A percentile compares a stretch with the other conserved stretches of the same genome.
phyloP scores from a whole-genome alignment of 2,113 vertebrate genomes.

The Craseonycteris thonglongyai region DNA sequence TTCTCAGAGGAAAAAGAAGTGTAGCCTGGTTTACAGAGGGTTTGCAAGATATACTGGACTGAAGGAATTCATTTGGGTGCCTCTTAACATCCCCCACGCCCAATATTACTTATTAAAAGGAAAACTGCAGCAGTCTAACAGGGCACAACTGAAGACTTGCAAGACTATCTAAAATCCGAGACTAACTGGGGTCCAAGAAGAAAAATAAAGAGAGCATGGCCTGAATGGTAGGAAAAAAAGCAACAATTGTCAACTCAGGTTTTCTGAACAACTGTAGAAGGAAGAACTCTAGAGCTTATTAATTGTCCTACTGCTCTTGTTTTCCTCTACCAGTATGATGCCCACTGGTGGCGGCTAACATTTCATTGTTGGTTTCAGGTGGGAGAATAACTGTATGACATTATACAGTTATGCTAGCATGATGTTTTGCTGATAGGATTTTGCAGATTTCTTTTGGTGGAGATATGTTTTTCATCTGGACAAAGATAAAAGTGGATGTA shows the following conservation, averaged over 20 bases:
- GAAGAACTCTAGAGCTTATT: background rate
- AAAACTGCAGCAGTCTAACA: background rate
- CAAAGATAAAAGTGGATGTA: background rate
- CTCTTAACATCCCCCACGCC: background rate
- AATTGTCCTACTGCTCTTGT: background rate
- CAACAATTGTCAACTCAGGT: background rate
- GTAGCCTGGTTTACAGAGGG: background rate
- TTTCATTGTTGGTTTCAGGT: background rate
- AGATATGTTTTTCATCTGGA: background rate
- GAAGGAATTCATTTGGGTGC: background rate
- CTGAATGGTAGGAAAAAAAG: background rate
- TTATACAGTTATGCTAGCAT: background rate
- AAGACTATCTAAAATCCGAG: background rate
- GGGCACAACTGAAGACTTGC: background rate
- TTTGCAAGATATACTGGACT: background rate
- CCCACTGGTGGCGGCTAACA: background rate
- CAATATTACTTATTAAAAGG: background rate
- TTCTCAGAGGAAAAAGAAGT: background rate
- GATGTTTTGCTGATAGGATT: background rate
- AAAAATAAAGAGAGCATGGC: too few species aligned
- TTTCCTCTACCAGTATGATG: background rate
- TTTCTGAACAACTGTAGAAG: background rate
- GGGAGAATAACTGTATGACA: background rate
- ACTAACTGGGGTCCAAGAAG: background rate
- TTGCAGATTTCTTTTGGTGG: background rate